Evolutionary conservation across 2,888 invertebrate species (phyloP), one percentile per base, ranked within the genome.

Genomic region (Zygothrica quintamaculata): DNA sequence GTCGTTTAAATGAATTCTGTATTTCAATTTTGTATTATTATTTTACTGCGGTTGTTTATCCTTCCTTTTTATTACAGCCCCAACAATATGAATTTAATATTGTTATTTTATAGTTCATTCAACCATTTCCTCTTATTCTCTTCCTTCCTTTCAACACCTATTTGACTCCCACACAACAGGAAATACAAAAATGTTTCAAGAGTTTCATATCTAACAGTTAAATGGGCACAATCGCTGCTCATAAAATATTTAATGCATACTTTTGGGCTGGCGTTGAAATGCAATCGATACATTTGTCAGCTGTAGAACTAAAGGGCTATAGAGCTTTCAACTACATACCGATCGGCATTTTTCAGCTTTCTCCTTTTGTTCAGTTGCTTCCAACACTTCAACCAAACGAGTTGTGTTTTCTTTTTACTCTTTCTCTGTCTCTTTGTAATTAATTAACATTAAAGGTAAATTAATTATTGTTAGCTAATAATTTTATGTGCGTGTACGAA

Each of bases 241-340:
- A 53, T 65, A 6, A 52, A 74, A 40, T 57, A 57, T 57, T 73
- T 37, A 50, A 50, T 26, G 69, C 62, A 74, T 74, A 74, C 74
- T 68, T 39, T 71, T 31, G 48, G 44, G 48, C 69, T 12, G 40
- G 7, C 12, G 12, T 1, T 13, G 4, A 57, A 69, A 74, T 37
- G 33, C 40, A 50, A 56, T 68, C 60, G 40, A 73, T 48, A 29
- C 4, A 9, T 9, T 29, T n/a, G n/a, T n/a, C n/a, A n/a, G n/a
- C n/a, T n/a, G n/a, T n/a, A n/a, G n/a, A n/a, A n/a, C 39, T 34
- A 16, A 22, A 5, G 13, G 5, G 8, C 5, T 6, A 1, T 2
- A 4, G 7, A 55, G 18, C 26, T 62, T 62, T 34, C 60, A 69
- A 74, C 69, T 52, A 34, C 7, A 13, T 25, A 37, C 13, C 36